phyloP scores from a whole-genome alignment of 1,140 invertebrate species.

The Drosophila nikananu region DNA sequence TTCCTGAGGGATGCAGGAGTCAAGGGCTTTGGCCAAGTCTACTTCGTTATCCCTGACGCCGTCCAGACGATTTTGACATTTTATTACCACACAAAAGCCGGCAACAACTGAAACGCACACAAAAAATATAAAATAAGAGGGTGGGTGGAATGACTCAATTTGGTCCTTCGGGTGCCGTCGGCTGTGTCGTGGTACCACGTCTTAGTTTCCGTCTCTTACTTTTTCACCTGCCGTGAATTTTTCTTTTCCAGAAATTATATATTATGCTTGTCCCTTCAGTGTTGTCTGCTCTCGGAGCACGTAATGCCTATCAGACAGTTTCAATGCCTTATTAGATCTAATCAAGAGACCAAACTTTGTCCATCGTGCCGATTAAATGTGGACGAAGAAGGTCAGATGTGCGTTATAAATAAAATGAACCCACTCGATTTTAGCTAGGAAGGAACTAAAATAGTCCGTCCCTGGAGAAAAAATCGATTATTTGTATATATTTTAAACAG shows the following conservation, averaged over 20 bases:
- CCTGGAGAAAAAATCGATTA: neutral
- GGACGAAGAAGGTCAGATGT: neutral
- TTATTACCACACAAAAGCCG: constrained; percentile 16
- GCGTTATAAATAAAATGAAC: neutral
- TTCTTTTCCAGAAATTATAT: neutral
- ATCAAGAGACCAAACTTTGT: constrained; percentile 17
- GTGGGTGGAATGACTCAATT: constrained; percentile 13
- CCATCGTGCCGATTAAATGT: constrained; percentile 7
- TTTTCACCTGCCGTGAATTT: constrained; percentile 4
- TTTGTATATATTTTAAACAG: neutral
- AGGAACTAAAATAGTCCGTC: neutral
- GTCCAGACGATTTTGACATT: constrained; percentile 19
- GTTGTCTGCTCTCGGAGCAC: constrained; percentile 7
- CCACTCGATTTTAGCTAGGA: no score
- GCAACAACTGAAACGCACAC: constrained; percentile 9
- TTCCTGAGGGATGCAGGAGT: neutral
- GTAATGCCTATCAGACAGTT: constrained; percentile 19
- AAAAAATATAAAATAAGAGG: neutral
- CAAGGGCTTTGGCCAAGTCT: constrained; percentile 10
- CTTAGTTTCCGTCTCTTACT: neutral
- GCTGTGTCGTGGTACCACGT: neutral
- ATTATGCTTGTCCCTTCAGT: neutral
- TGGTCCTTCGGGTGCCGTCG: constrained; percentile 11
- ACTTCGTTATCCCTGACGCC: constrained; percentile 16
- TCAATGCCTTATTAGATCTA: constrained; percentile 22